Percentiles rank a stretch among this genome's conserved stretches.
Evolutionary conservation across 53 echinoderm and acorn worm genomes (phyloP).

Genomic region (Paelopatides confundens): DNA sequence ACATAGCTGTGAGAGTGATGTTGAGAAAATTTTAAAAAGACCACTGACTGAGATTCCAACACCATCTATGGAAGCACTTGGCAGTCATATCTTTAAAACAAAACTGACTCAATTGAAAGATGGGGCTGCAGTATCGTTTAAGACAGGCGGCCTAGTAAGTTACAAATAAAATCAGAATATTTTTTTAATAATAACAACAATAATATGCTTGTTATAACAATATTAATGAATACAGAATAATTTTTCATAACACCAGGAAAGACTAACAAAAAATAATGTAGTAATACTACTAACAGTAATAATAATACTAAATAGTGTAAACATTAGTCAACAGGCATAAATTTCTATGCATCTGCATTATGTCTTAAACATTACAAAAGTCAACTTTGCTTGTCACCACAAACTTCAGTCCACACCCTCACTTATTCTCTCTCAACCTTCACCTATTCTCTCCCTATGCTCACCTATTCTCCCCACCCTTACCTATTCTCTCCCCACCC

Average conservation of each 20-base stretch:
- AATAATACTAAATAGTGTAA: background rate
- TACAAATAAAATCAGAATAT: fast-evolving
- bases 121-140: background rate
- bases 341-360: too few relatives aligned
- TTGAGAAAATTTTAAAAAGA: background rate
- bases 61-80: background rate
- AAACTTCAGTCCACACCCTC: too few relatives aligned
- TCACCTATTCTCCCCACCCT: too few relatives aligned
- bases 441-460: too few relatives aligned
- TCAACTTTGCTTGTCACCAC: too few relatives aligned
- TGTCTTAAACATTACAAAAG: too few relatives aligned
- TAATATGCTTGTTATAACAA: fast-evolving
- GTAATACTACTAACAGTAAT: too few relatives aligned
- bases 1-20: background rate
- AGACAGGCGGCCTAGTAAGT: background rate
- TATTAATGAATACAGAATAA: background rate
- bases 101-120: background rate
- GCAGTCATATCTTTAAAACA: background rate
- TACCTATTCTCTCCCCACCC: too few relatives aligned
- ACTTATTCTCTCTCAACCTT: too few relatives aligned
- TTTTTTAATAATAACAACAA: background rate
- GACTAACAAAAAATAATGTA: too few relatives aligned
- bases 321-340: too few relatives aligned
- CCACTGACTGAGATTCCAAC: background rate
- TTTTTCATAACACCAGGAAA: too few relatives aligned